Base-by-base conservation (phyloP, 2,888 invertebrate species). In the Cheilosia impressa region DNA sequence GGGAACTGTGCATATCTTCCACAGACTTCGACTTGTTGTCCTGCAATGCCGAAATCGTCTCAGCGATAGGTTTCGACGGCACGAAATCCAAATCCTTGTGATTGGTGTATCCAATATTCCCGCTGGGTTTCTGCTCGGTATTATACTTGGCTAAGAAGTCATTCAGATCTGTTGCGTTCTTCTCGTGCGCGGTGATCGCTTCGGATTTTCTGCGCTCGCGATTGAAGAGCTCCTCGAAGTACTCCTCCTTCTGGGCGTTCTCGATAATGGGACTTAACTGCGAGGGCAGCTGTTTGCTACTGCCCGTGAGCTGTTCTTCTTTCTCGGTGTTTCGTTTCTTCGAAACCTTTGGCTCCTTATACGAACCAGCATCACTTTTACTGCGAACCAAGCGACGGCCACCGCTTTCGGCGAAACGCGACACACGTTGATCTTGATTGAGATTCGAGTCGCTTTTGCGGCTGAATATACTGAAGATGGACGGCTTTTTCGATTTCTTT, bases 221-320 rank as follows among this genome's bases (percentile, higher is more conserved):
- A 69, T 87, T 88, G 34, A 88, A 89, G 13, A 89, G 88, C 60
- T 90, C 89, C 19, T 88, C 93, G 88, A 95, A 95, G 89, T 95
- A 95, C 89, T 96, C 95, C 88, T 95, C 95, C 87, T 95, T 93
- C 17, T 95, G 96, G 13, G 95, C 94, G 85, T 95, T 95, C 92
- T 96, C 96, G 87, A 96, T 96, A 65, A 97, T 96, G 0, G 96
- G 96, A 9, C 96, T 96, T 22, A 97, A 90, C 89, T 96, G 96
- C 76, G 95, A 93, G 89, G 95, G 95, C 87, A 94, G 94, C 73
- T 94, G 94, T 45, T 87, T 87, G 6, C 55, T 68, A 15, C 52
- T 63, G 0, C 63, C 77, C 10, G 22, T 24, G 7, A 17, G 19
- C 24, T 93, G 91, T 2, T 93, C 93, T 87, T 93, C 93, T 88